Conservation (phyloP, 2,888 invertebrate genomes). For the Mythimna albipuncta region DNA sequence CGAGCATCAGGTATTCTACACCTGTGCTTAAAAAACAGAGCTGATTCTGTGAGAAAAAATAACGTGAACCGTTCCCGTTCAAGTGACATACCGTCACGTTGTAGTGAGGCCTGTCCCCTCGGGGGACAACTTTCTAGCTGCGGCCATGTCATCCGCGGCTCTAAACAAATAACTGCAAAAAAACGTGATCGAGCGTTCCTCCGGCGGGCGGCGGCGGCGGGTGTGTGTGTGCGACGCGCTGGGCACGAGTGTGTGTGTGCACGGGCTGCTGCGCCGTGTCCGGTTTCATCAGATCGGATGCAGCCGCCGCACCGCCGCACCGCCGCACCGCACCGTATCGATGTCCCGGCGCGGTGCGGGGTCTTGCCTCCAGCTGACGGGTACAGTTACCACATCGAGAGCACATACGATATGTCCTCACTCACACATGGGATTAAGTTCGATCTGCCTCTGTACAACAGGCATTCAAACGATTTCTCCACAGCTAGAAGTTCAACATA, state of each 20-base stretch:
- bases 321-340: slow-evolving; percentile 53
- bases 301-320: slow-evolving; percentile 49
- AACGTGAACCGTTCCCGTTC: slow-evolving; percentile 3
- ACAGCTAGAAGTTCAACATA: not conserved
- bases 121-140: slow-evolving; percentile 34
- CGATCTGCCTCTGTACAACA: not conserved
- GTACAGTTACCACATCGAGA: slow-evolving; percentile 34
- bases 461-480: not conserved
- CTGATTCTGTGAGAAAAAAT: slow-evolving; percentile 16
- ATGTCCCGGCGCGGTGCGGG: slow-evolving; percentile 41
- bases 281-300: slow-evolving; percentile 63
- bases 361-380: slow-evolving; percentile 19
- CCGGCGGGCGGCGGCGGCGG: slow-evolving; percentile 11
- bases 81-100: slow-evolving; percentile 20
- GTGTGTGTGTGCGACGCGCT: slow-evolving; percentile 43
- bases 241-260: slow-evolving; percentile 41
- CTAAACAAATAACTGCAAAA: slow-evolving; percentile 64
- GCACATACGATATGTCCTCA: slow-evolving; percentile 12
- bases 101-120: slow-evolving; percentile 15
- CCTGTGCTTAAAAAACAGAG: slow-evolving; percentile 2
- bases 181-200: slow-evolving; percentile 41
- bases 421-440: not conserved
- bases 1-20: not conserved
- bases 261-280: slow-evolving; percentile 56
- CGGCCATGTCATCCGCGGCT: slow-evolving; percentile 36